Conservation (phyloP, 2,797 vertebrate species). For the Amniataba percoides region DNA sequence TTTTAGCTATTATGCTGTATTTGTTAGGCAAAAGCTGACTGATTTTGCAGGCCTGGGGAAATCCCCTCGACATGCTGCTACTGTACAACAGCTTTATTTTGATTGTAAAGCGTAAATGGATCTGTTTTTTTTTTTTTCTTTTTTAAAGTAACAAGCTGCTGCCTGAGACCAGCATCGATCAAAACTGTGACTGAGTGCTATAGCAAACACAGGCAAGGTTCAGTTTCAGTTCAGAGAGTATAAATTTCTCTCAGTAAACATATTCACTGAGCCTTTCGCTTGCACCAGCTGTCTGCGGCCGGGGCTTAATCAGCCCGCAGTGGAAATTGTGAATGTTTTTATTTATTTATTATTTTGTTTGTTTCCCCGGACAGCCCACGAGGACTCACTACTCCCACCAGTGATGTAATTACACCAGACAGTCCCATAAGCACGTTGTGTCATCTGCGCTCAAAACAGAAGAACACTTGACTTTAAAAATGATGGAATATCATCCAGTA, state of each 20-base stretch:
- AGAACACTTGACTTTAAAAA: constrained; percentile 20
- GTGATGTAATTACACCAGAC: constrained; percentile 60
- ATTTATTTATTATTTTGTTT: constrained; percentile 19
- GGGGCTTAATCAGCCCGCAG: constrained; percentile 40
- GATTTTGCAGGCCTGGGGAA: not conserved
- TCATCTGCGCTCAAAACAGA: constrained; percentile 37
- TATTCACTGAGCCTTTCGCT: constrained; percentile 39
- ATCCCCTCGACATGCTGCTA: not conserved
- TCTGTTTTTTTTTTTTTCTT: not conserved
- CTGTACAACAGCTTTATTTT: not conserved
- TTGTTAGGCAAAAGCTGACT: not conserved
- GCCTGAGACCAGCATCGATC: not conserved
- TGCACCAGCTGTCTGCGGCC: constrained; percentile 42
- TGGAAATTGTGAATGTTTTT: constrained; percentile 16
- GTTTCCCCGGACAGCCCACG: constrained; percentile 23
- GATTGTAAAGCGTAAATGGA: not conserved
- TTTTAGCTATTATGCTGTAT: not conserved
- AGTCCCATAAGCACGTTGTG: constrained; percentile 52
- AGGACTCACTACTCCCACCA: constrained; percentile 11
- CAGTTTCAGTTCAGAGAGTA: constrained; percentile 42
- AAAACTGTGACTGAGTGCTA: constrained; percentile 15
- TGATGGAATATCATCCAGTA: not conserved
- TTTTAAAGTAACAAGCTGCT: not conserved
- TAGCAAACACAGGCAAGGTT: constrained; percentile 28
- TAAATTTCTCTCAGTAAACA: constrained; percentile 26